A percentile compares a stretch with the other conserved stretches of the same genome.
phyloP scores from a whole-genome alignment of 2,797 vertebrate genomes.

The Limnodromus scolopaceus region DNA sequence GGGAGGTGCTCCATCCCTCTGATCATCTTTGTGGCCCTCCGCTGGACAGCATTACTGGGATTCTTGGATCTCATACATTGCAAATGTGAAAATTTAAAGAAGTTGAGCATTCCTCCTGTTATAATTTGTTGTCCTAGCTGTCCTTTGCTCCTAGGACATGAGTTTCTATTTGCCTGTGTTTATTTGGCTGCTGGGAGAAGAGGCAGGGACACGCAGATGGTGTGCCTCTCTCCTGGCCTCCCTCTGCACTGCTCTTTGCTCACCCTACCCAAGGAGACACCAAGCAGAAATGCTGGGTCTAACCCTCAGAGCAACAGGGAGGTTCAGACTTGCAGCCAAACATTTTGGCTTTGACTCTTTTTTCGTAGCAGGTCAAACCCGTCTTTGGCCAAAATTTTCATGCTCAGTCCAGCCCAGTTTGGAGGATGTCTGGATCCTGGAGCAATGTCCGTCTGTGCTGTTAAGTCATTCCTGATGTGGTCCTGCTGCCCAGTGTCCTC shows the following conservation, averaged over 20 bases:
- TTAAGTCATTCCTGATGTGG: background rate
- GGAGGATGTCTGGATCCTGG: background rate
- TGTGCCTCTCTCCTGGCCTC: background rate
- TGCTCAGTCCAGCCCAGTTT: background rate
- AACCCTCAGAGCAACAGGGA: background rate
- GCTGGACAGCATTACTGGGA: background rate
- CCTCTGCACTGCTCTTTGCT: background rate
- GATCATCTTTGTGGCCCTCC: no score
- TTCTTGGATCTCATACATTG: background rate
- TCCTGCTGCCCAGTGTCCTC: background rate
- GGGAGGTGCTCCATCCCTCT: no score
- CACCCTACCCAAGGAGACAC: fast-evolving
- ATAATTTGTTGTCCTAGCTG: background rate
- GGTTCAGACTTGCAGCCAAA: background rate
- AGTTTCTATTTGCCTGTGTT: background rate
- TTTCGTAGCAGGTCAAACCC: background rate
- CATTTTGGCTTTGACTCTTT: background rate
- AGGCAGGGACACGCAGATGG: background rate
- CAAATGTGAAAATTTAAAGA: background rate
- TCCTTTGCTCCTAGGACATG: background rate
- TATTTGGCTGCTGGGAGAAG: background rate
- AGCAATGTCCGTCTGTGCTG: background rate
- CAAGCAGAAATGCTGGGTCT: background rate
- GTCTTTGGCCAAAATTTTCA: background rate
- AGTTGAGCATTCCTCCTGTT: background rate